Base-by-base conservation (phyloP, 1,140 invertebrate genomes). In the Luehdorfia chinensis region DNA sequence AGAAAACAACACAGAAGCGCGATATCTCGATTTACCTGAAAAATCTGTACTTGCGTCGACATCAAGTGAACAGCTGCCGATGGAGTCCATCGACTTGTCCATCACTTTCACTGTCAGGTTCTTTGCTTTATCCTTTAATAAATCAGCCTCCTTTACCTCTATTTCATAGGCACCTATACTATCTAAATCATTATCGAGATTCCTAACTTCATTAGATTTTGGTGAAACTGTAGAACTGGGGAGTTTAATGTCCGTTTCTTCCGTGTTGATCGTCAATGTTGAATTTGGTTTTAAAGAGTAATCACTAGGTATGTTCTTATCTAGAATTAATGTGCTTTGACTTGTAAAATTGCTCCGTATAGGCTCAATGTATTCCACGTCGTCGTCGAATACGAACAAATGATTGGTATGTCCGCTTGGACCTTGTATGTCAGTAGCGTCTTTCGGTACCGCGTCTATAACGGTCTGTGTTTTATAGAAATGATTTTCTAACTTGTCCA, bases 51-150 rank as follows among this genome's bases (percentile, higher is more conserved):
- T 92, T 21, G 91, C 91, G 68, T 95, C 93, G 73, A 94, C 92
- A 84, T 95, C 94, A 61, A 95, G 83, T 18, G 94, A 95, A 87
- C 94, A 95, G 78, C 92, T 93, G 50, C 94, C 94, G 55, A 95
- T 95, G 2, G 91, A 92, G 63, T 92, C 91, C 62, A 92, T 89
- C 7, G 91, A 92, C 61, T 90, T 89, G 81, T 92, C 91, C 91
- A 92, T 92, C 30, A 79, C 75, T 78, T 87, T 87, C 2, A 87
- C 84, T 9, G 79, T 72, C 34, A 87, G 64, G 30, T 87, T 74
- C 49, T 84, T 87, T 0, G 72, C 53, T 41, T 57, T 59, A 21
- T 69, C 67, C 50, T 79, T 86, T 4, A 78, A 56, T 23, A 87
- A 55, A 64, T 88, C 87, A 1, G 73, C 56, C 47, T 86, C 77